These are phyloP conservation scores for Actinemys pallida DNA, from an alignment of 2,113 vertebrate genomes.

Conservation along the genomic window DNA sequence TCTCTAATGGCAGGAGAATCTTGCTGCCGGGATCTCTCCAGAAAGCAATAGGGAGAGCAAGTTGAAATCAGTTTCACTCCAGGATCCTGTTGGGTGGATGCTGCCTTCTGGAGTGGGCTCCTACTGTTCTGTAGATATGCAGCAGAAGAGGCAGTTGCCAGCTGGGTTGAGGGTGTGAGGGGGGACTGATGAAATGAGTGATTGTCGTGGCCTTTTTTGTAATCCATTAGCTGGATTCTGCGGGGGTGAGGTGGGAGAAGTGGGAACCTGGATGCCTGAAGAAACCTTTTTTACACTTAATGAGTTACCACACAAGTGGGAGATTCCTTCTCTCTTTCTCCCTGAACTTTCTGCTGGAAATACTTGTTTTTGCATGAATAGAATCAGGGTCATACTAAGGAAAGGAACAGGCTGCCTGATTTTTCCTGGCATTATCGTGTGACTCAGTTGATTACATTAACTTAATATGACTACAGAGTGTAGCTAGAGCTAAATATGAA, in stretches of 20 bases:
- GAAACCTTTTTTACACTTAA: not conserved
- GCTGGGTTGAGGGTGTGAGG: not conserved
- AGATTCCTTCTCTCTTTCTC: not conserved
- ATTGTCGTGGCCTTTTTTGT: not conserved
- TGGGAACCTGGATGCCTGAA: not conserved
- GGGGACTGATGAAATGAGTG: not conserved
- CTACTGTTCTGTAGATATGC: not conserved
- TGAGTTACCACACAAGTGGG: not conserved
- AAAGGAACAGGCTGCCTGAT: not conserved
- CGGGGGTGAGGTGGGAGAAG: not conserved
- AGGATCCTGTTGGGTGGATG: not conserved
- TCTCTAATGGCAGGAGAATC: not conserved
- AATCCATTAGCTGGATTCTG: not conserved
- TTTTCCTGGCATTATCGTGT: conserved; percentile 12
- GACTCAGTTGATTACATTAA: conserved; percentile 36
- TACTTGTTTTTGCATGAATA: conserved; percentile 30
- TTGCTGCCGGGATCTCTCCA: not conserved
- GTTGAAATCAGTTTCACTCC: not conserved
- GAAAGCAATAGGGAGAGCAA: not conserved
- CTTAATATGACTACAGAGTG: conserved; percentile 48
- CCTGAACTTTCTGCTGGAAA: conserved; percentile 50
- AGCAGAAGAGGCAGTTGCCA: not conserved
- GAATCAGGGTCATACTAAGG: conserved; percentile 7
- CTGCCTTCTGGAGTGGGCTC: not conserved
- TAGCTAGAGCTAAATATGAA: conserved; percentile 21